These are phyloP conservation scores for Hydrocynus forskahlii DNA, from an alignment of 2,797 vertebrate genomes.

Conservation along the genomic window DNA sequence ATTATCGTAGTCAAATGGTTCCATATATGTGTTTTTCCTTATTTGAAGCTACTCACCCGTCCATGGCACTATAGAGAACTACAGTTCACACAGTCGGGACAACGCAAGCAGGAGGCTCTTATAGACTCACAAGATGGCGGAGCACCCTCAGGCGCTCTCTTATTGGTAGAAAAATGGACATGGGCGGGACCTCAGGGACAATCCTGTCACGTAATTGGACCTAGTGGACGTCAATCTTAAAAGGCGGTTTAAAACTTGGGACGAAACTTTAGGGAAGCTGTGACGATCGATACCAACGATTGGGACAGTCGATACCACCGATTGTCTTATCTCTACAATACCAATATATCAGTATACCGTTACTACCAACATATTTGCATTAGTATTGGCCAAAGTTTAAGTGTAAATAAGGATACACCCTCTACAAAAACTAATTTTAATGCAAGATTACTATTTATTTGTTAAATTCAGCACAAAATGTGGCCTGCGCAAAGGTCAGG, in stretches of 20 bases:
- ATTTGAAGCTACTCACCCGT: slow-evolving; percentile 86
- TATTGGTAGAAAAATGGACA: slow-evolving; percentile 70
- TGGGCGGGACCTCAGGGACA: slow-evolving; percentile 62
- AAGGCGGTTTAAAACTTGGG: slow-evolving; percentile 56
- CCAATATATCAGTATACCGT: not conserved
- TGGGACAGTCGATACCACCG: not conserved
- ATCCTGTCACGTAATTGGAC: slow-evolving; percentile 65
- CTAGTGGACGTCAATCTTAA: slow-evolving; percentile 65
- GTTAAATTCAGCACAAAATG: too few species aligned
- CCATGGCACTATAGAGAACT: slow-evolving; percentile 96
- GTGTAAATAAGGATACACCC: too few species aligned
- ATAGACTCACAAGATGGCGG: slow-evolving; percentile 83
- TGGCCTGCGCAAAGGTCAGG: too few species aligned
- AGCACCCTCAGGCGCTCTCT: slow-evolving; percentile 68
- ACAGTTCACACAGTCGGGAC: slow-evolving; percentile 79
- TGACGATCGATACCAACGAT: not conserved
- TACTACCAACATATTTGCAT: too few species aligned
- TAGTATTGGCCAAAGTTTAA: too few species aligned
- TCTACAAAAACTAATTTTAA: too few species aligned
- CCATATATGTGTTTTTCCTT: slow-evolving; percentile 45
- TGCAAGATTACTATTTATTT: too few species aligned
- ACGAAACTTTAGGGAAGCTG: slow-evolving; percentile 60
- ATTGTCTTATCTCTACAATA: not conserved
- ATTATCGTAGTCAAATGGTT: not conserved
- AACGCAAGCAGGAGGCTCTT: slow-evolving; percentile 68